Percentiles rank a stretch among this genome's conserved stretches.
Evolutionary conservation across 1,140 invertebrate species (phyloP).

Genomic region (Drosophila biarmipes): DNA sequence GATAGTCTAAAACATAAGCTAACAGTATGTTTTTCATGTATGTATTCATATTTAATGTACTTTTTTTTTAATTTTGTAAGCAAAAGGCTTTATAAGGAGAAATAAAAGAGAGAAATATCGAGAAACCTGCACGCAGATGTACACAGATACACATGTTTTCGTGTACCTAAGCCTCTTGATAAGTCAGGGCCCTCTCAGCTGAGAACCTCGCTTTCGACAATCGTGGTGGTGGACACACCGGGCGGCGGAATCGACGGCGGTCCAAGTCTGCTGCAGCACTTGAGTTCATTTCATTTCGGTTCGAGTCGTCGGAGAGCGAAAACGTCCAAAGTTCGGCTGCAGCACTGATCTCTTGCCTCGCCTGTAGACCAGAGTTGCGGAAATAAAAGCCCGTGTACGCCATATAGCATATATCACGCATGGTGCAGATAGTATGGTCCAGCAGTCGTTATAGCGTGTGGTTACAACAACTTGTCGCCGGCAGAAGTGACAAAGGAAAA

Average conservation of each 20-base stretch:
- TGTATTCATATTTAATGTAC: no score
- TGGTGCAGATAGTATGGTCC: slow-evolving; percentile 58
- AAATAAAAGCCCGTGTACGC: slow-evolving; percentile 26
- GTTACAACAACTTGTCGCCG: slow-evolving; percentile 12
- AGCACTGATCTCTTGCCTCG: slow-evolving; percentile 40
- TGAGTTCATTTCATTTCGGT: slow-evolving; percentile 51
- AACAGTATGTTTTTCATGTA: no score
- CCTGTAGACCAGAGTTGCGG: slow-evolving; percentile 23
- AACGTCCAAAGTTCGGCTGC: slow-evolving; percentile 30
- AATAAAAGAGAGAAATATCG: no score
- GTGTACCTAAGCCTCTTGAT: no score
- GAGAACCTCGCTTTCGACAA: slow-evolving; percentile 1
- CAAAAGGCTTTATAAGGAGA: no score
- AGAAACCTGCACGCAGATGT: no score
- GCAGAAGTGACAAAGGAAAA: slow-evolving; percentile 25
- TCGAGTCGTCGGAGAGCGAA: slow-evolving; percentile 55
- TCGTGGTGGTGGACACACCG: slow-evolving; percentile 40
- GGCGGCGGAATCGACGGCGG: slow-evolving; percentile 13
- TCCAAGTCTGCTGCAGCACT: slow-evolving; percentile 34
- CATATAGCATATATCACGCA: slow-evolving; percentile 21
- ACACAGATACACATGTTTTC: no score
- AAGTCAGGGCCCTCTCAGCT: not conserved
- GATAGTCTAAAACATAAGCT: no score
- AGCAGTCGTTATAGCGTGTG: slow-evolving; percentile 25
- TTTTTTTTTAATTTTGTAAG: no score